Conservation (phyloP, 2,113 vertebrate species). For the Crotophaga sulcirostris region DNA sequence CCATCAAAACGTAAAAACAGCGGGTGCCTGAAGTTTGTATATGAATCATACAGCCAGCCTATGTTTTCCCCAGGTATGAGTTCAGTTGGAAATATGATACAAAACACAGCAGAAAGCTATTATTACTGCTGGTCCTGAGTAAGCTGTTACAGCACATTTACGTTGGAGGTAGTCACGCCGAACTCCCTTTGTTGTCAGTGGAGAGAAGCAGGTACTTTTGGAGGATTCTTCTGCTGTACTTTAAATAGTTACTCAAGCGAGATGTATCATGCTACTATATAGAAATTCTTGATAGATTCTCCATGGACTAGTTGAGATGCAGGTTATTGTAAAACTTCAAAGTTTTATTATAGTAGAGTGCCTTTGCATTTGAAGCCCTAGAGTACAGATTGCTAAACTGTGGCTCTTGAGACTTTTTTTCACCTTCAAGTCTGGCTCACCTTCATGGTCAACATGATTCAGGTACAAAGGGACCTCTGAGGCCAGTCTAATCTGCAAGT, state of each 20-base stretch:
- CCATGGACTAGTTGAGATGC: background rate
- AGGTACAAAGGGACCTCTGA: background rate
- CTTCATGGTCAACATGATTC: background rate
- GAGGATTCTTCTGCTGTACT: background rate
- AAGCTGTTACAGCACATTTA: background rate
- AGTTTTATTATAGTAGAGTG: background rate
- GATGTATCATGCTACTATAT: background rate
- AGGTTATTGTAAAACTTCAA: background rate
- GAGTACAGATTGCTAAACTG: background rate
- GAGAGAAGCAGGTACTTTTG: background rate
- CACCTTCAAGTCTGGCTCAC: background rate
- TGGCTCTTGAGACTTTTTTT: background rate
- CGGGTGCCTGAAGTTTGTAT: background rate
- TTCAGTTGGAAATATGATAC: background rate
- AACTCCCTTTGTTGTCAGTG: background rate
- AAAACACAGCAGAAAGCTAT: background rate
- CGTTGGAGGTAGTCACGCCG: rapidly evolving
- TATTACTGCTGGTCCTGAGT: background rate
- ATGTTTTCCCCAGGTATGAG: background rate
- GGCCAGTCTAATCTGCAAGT: background rate
- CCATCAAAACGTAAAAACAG: background rate
- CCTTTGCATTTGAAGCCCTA: background rate
- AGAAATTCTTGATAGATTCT: background rate
- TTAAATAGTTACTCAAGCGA: background rate
- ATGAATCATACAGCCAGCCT: background rate